Conservation (phyloP, 2,113 vertebrate genomes). For the Chitala chitala region DNA sequence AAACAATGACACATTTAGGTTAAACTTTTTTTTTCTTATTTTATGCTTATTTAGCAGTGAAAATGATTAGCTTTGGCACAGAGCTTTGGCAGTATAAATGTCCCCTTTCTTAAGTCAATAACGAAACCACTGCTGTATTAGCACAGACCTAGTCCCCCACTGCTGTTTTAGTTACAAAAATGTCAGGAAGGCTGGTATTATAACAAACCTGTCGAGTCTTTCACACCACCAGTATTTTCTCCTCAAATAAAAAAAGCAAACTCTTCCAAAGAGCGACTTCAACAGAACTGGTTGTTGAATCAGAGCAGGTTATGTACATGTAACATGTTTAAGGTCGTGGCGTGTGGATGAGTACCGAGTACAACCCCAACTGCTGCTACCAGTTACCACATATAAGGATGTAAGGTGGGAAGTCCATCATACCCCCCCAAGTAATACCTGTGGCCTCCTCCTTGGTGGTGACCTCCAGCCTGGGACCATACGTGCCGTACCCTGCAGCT, state of each 20-base stretch:
- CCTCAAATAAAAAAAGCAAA: neutral
- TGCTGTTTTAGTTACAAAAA: neutral
- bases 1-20: conserved; percentile 71
- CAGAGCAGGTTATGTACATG: too few species aligned
- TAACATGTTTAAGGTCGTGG: neutral
- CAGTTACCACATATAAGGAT: neutral
- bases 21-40: conserved; percentile 52
- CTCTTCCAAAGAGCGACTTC: neutral
- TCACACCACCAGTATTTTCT: neutral
- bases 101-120: conserved; percentile 14
- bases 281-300: neutral
- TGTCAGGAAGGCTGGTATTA: neutral
- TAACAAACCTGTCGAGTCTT: neutral
- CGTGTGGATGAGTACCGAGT: neutral
- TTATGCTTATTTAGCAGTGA: conserved; percentile 36
- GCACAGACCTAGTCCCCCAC: neutral
- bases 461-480: conserved; percentile 88
- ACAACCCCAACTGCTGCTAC: neutral
- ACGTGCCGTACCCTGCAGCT: conserved; percentile 90
- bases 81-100: neutral
- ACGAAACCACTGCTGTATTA: conserved; percentile 5
- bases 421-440: conserved; percentile 61
- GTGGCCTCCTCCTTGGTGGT: conserved; percentile 89
- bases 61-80: conserved; percentile 44
- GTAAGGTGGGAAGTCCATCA: neutral